Evolutionary conservation across 1,140 invertebrate species (phyloP).

Genomic region (Drosophila sproati): DNA sequence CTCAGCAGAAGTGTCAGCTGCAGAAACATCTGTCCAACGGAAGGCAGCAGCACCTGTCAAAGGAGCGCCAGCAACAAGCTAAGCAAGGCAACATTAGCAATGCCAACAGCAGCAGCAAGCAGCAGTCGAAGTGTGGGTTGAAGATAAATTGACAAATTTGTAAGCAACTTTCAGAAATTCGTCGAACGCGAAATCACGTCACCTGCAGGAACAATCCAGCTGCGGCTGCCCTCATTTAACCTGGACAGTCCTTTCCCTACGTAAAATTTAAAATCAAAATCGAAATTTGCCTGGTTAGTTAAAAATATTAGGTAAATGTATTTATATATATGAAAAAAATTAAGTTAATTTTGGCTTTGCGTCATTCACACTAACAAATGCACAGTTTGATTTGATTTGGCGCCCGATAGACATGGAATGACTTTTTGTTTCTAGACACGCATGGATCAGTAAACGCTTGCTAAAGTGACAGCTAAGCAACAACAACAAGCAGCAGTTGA

Average conservation of each 20-base stretch:
- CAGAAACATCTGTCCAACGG: too few relatives aligned
- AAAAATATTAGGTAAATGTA: not conserved
- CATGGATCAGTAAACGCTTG: constrained; percentile 32
- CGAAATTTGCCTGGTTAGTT: not conserved
- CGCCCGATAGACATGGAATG: constrained; percentile 10
- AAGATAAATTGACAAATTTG: too few relatives aligned
- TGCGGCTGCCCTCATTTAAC: too few relatives aligned
- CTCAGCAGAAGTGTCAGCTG: too few relatives aligned
- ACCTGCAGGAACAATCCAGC: too few relatives aligned
- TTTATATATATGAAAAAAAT: not conserved
- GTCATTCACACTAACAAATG: constrained; percentile 3
- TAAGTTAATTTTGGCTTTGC: not conserved
- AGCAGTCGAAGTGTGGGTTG: too few relatives aligned
- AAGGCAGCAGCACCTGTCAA: too few relatives aligned
- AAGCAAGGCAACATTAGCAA: too few relatives aligned
- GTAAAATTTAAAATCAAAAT: not conserved
- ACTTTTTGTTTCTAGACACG: constrained; percentile 2
- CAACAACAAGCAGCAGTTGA: constrained; percentile 14
- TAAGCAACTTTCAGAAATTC: too few relatives aligned
- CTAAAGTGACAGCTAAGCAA: constrained; percentile 14
- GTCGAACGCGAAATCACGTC: too few relatives aligned
- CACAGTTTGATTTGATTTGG: not conserved
- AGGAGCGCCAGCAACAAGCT: too few relatives aligned
- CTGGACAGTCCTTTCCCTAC: not conserved
- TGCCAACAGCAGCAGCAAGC: too few relatives aligned